Evolutionary conservation across 2,797 vertebrate genomes (phyloP).

Genomic region (Uromys caudimaculatus): DNA sequence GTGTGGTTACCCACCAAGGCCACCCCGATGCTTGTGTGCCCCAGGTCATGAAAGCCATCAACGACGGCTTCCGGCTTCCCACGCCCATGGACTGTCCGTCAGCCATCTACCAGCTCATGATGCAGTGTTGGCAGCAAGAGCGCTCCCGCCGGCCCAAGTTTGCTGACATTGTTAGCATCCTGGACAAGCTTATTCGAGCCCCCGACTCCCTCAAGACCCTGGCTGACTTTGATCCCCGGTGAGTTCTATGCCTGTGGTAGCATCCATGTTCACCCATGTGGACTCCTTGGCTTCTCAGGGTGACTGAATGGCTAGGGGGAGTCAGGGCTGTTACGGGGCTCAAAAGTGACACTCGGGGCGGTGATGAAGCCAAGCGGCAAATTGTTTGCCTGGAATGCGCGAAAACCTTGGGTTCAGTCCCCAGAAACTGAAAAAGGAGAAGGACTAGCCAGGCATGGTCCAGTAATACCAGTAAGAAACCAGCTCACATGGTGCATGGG

Average conservation of each 20-base stretch:
- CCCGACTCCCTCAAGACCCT: slow-evolving; percentile 95
- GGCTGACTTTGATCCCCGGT: slow-evolving; percentile 97
- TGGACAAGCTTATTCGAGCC: slow-evolving; percentile 94
- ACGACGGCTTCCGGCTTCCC: slow-evolving; percentile 96
- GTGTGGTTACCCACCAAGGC: background rate
- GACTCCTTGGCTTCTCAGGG: background rate
- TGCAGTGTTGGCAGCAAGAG: slow-evolving; percentile 98
- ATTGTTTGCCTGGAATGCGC: background rate
- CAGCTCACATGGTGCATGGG: accelerated
- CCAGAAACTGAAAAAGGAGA: background rate
- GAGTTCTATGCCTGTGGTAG: slow-evolving; percentile 20
- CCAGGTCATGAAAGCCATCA: slow-evolving; percentile 99
- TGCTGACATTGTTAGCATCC: slow-evolving; percentile 94
- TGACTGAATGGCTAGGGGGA: accelerated
- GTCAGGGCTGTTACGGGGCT: accelerated
- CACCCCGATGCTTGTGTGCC: background rate
- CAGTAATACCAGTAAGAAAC: accelerated
- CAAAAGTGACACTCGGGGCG: accelerated
- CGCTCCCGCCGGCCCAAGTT: slow-evolving; percentile 94
- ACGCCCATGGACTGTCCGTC: slow-evolving; percentile 97
- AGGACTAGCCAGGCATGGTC: background rate
- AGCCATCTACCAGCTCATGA: slow-evolving; percentile 97
- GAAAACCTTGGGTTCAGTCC: background rate
- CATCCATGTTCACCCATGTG: accelerated
- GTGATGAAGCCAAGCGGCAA: accelerated